A percentile compares a stretch with the other conserved stretches of the same genome.
These are phyloP conservation scores for Leptopterna dolabrata DNA, from an alignment of 2,888 invertebrate species.

Conservation along the genomic window DNA sequence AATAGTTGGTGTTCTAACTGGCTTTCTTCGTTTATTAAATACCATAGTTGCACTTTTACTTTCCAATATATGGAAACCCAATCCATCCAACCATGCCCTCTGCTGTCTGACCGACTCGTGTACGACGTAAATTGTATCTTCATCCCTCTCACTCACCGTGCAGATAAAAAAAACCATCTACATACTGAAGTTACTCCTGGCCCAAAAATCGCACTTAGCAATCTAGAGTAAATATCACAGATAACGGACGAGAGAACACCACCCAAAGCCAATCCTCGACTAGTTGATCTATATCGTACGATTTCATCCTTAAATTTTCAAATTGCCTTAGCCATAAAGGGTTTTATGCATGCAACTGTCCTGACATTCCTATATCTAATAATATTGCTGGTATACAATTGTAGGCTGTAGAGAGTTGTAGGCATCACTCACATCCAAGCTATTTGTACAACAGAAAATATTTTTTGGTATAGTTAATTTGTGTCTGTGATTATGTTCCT, in stretches of 20 bases:
- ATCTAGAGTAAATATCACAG: neutral
- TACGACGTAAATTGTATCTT: too few relatives aligned
- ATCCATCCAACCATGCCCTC: too few relatives aligned
- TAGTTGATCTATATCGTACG: neutral
- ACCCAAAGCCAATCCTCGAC: neutral
- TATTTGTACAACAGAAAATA: neutral
- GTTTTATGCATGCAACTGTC: too few relatives aligned
- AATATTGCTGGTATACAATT: constrained; percentile 22
- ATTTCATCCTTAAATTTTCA: neutral
- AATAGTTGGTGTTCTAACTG: too few relatives aligned
- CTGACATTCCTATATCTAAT: neutral
- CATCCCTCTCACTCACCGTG: too few relatives aligned
- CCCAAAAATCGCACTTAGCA: neutral
- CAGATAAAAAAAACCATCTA: too few relatives aligned
- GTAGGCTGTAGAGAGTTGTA: constrained; percentile 36
- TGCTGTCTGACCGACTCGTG: too few relatives aligned
- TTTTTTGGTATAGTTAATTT: constrained; percentile 3
- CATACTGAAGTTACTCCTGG: constrained; percentile 12
- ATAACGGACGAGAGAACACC: constrained; percentile 9
- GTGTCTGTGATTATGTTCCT: neutral
- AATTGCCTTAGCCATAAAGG: neutral
- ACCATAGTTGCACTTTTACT: too few relatives aligned
- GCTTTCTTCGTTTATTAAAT: too few relatives aligned
- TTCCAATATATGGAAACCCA: too few relatives aligned
- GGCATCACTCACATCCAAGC: constrained; percentile 38